Evolutionary conservation across 2,888 invertebrate genomes (phyloP).

Genomic region (Limnephilus lunatus): DNA sequence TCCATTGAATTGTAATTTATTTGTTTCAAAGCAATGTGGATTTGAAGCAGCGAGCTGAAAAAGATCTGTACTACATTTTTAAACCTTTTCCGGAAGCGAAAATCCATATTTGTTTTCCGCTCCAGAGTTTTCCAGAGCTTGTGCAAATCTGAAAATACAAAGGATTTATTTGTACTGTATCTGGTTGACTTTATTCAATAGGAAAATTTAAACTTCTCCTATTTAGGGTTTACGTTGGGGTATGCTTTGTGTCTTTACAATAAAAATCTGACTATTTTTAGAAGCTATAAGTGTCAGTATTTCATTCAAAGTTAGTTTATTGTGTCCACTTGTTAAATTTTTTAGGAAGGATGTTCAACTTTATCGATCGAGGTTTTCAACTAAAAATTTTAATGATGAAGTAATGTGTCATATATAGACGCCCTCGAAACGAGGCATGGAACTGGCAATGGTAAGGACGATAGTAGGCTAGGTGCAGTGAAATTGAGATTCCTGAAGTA

Average conservation of each 20-base stretch:
- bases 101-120: neutral
- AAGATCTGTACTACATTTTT: neutral
- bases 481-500: no score
- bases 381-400: no score
- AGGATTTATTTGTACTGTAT: neutral
- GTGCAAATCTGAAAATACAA: neutral
- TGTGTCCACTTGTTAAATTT: no score
- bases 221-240: neutral
- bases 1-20: neutral
- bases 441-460: no score
- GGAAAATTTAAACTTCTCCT: neutral
- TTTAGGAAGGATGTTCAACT: no score
- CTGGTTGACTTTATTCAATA: neutral
- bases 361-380: no score
- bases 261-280: neutral
- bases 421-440: no score
- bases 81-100: neutral
- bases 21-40: neutral
- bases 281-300: neutral
- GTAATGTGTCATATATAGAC: no score
- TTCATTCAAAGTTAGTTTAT: no score
- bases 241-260: neutral
- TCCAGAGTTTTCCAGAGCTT: neutral
- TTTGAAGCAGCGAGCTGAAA: neutral
- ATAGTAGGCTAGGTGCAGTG: no score